Evolutionary conservation across 2,797 vertebrate species (phyloP).

Genomic region (Neomorphus geoffroyi): DNA sequence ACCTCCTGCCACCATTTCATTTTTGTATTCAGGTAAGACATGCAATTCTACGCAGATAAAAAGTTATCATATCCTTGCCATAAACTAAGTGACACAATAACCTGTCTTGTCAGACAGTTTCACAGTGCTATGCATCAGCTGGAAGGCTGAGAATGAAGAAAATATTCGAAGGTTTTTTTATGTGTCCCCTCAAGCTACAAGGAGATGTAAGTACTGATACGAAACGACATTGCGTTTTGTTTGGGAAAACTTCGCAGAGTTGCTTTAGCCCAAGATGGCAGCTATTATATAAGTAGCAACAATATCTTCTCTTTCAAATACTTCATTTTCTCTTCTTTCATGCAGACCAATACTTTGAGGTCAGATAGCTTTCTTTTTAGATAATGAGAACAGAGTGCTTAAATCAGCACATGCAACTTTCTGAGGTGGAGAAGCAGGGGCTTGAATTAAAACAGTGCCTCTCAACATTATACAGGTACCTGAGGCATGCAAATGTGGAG

Average conservation of each 20-base stretch:
- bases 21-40: constrained; percentile 8
- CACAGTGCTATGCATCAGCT: not conserved
- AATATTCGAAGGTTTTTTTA: constrained; percentile 17
- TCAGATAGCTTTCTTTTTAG: not conserved
- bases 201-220: constrained; percentile 31
- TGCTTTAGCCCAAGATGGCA: constrained; percentile 15
- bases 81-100: not conserved
- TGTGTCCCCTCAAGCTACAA: constrained; percentile 22
- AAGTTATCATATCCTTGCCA: constrained; percentile 4
- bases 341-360: not conserved
- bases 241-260: not conserved
- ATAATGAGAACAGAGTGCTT: not conserved
- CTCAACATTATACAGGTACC: not conserved
- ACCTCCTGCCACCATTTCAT: not conserved
- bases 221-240: constrained; percentile 43
- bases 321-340: not conserved
- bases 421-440: not conserved
- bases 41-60: not conserved
- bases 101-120: constrained; percentile 39
- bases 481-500: not conserved
- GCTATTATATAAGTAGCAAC: not conserved
- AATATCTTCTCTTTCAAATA: not conserved
- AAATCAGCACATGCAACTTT: not conserved
- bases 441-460: not conserved
- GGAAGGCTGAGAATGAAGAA: constrained; percentile 23